These are phyloP conservation scores for Pachydiplax longipennis DNA, from an alignment of 2,888 invertebrate species.

Conservation along the genomic window DNA sequence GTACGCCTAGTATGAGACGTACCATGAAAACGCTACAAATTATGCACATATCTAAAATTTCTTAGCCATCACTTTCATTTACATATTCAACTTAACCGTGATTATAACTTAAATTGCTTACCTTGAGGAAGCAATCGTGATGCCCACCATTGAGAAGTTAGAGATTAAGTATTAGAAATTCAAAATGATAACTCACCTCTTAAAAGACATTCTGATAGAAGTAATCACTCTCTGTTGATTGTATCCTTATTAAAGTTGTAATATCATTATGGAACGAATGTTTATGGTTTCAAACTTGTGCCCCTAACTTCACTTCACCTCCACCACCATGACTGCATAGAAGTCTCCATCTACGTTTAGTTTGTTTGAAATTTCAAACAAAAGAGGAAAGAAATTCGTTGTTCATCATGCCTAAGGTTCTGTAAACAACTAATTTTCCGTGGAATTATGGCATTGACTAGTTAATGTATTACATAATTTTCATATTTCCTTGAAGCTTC, in stretches of 20 bases:
- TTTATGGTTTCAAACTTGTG: not conserved
- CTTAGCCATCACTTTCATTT: no score
- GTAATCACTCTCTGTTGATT: not conserved
- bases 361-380: constrained; percentile 13
- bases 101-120: not conserved
- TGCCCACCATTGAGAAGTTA: not conserved
- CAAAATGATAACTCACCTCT: not conserved
- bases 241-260: not conserved
- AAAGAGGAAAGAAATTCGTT: not conserved
- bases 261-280: constrained; percentile 16
- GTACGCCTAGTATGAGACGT: not conserved
- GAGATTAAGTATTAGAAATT: not conserved
- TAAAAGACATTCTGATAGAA: constrained; percentile 15
- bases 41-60: no score
- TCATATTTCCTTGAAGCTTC: no score
- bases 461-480: no score
- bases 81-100: no score
- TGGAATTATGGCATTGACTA: no score
- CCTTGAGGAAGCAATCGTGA: not conserved
- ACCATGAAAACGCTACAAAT: no score
- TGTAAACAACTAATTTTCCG: no score
- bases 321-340: constrained; percentile 17
- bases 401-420: no score
- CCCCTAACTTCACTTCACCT: not conserved
- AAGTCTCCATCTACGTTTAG: constrained; percentile 33